Conservation (phyloP, 2,888 invertebrate species). For the Endotricha flammealis region DNA sequence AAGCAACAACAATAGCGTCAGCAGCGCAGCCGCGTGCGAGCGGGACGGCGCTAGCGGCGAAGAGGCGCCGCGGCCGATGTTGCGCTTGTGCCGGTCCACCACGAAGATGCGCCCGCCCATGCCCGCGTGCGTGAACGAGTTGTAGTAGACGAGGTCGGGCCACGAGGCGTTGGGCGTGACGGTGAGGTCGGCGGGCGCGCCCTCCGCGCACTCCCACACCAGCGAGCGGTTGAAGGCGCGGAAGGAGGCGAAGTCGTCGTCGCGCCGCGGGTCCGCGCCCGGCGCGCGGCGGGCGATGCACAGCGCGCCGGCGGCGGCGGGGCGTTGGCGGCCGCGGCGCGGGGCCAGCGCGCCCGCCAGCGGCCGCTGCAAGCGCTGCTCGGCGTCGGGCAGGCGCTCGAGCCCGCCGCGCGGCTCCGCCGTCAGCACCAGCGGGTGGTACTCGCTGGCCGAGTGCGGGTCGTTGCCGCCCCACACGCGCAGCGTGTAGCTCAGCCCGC, state of each 20-base stretch:
- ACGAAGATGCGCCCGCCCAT: conserved; percentile 97
- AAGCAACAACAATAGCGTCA: neutral
- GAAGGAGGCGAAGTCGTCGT: conserved; percentile 87
- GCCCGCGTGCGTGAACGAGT: conserved; percentile 92
- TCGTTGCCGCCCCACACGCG: conserved; percentile 89
- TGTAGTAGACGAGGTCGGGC: conserved; percentile 95
- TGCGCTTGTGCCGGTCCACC: conserved; percentile 84
- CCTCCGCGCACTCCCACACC: conserved; percentile 82
- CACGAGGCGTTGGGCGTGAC: conserved; percentile 93
- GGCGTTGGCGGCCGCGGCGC: conserved; percentile 87
- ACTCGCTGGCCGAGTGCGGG: conserved; percentile 89
- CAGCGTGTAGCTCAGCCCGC: conserved; percentile 85
- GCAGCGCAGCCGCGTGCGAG: conserved; percentile 13
- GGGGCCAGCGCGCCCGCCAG: conserved; percentile 84
- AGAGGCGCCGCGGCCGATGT: conserved; percentile 33
- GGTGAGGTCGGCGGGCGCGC: conserved; percentile 84
- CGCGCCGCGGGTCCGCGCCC: conserved; percentile 85
- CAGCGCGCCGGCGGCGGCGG: conserved; percentile 89
- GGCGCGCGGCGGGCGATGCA: conserved; percentile 82
- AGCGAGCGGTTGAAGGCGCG: conserved; percentile 91
- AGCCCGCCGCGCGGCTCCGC: conserved; percentile 91
- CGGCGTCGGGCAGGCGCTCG: conserved; percentile 83
- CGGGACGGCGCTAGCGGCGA: conserved; percentile 7
- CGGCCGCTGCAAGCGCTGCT: conserved; percentile 38
- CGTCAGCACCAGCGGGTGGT: conserved; percentile 94